Evolutionary conservation across 2,888 invertebrate genomes (phyloP).

Genomic region (Meghimatium bilineatum): DNA sequence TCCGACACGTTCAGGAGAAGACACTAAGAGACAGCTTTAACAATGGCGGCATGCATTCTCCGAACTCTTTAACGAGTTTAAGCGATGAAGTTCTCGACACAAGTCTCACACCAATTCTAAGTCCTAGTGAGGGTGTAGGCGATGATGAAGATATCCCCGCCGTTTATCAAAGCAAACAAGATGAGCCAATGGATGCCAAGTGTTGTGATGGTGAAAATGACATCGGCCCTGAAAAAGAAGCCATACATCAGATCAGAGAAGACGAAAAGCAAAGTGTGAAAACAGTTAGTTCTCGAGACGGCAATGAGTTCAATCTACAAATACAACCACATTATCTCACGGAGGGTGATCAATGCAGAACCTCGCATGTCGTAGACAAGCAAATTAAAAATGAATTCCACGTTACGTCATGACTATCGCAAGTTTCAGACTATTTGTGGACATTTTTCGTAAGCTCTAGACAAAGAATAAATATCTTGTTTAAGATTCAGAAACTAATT

Average conservation of each 20-base stretch:
- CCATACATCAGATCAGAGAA: not conserved
- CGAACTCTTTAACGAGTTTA: slow-evolving; percentile 35
- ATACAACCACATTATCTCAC: not conserved
- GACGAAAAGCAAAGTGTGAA: not conserved
- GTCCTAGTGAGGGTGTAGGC: not conserved
- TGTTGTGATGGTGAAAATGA: slow-evolving; percentile 3
- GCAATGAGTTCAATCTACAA: not conserved
- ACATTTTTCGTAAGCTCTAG: no score
- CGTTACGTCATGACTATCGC: not conserved
- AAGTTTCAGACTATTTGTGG: no score
- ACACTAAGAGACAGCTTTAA: slow-evolving; percentile 43
- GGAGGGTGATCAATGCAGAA: not conserved
- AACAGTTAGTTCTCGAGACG: not conserved
- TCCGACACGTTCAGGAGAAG: slow-evolving; percentile 45
- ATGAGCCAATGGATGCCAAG: slow-evolving; percentile 20
- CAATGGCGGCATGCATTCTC: slow-evolving; percentile 40
- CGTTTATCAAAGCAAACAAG: not conserved
- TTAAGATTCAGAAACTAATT: no score
- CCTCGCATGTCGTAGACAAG: not conserved
- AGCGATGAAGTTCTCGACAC: slow-evolving; percentile 29
- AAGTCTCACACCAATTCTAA: slow-evolving; percentile 2
- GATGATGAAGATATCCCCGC: not conserved
- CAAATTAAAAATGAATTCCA: not conserved
- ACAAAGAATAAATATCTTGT: no score
- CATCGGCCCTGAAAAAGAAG: not conserved